These are phyloP conservation scores for Gadus chalcogrammus DNA, from an alignment of 2,113 vertebrate genomes.

Conservation along the genomic window DNA sequence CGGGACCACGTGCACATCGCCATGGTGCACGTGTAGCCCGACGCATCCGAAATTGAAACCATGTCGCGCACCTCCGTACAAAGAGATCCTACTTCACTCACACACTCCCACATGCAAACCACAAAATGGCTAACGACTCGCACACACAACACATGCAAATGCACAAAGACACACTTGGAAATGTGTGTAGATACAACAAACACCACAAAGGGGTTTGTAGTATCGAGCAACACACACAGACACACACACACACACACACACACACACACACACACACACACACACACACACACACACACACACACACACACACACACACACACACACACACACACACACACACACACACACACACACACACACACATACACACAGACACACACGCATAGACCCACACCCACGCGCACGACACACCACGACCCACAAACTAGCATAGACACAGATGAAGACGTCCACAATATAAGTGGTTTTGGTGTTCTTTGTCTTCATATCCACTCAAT, in stretches of 20 bases:
- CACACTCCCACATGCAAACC: conserved; percentile 6
- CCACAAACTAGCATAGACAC: background rate
- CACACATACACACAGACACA: background rate
- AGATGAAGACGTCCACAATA: background rate
- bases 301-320: background rate
- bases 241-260: background rate
- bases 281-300: background rate
- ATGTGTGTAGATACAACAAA: background rate
- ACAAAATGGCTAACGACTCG: background rate
- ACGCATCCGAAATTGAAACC: background rate
- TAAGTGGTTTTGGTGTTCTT: background rate
- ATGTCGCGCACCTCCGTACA: conserved; percentile 2
- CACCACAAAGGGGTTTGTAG: background rate
- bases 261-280: background rate
- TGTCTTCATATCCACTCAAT: background rate
- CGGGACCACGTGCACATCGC: background rate
- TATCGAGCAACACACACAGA: background rate
- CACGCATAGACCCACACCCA: background rate
- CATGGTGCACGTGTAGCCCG: conserved; percentile 6
- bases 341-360: conserved; percentile 7
- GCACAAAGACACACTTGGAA: background rate
- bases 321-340: conserved; percentile 6
- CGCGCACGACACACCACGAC: background rate
- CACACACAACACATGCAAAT: background rate
- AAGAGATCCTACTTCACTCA: background rate